These are phyloP conservation scores for Pangasianodon hypophthalmus DNA, from an alignment of 2,113 vertebrate species.

Conservation along the genomic window DNA sequence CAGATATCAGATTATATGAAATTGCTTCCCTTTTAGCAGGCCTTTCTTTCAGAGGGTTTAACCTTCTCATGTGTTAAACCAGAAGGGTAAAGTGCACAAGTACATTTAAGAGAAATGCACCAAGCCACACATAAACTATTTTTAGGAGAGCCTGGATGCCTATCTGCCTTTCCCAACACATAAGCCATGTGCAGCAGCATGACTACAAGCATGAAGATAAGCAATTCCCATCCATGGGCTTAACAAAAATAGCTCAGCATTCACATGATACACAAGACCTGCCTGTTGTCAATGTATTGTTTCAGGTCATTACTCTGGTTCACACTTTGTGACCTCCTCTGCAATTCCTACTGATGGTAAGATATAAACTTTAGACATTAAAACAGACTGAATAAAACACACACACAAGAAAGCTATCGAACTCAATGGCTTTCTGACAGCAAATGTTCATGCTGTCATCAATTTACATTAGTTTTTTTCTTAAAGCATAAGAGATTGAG, in stretches of 20 bases:
- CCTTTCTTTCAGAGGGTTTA: neutral
- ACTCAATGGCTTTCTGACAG: neutral
- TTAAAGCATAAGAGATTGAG: neutral
- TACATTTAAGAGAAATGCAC: slow-evolving; percentile 65
- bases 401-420: neutral
- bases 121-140: slow-evolving; percentile 68
- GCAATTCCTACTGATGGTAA: neutral
- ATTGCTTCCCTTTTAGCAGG: neutral
- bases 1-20: neutral
- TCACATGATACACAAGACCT: slow-evolving; percentile 21
- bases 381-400: neutral
- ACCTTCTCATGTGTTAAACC: slow-evolving; percentile 50
- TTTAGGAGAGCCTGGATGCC: slow-evolving; percentile 60
- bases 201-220: slow-evolving; percentile 39
- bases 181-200: slow-evolving; percentile 37
- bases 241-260: slow-evolving; percentile 22
- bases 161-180: slow-evolving; percentile 50
- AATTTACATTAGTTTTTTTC: neutral
- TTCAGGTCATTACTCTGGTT: neutral
- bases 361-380: neutral
- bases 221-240: slow-evolving; percentile 12
- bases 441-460: neutral
- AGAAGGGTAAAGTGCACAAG: slow-evolving; percentile 55
- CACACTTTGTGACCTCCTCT: neutral
- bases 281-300: slow-evolving; percentile 15